Conservation (phyloP, 2,797 vertebrate species). For the Gephyroberyx darwinii region DNA sequence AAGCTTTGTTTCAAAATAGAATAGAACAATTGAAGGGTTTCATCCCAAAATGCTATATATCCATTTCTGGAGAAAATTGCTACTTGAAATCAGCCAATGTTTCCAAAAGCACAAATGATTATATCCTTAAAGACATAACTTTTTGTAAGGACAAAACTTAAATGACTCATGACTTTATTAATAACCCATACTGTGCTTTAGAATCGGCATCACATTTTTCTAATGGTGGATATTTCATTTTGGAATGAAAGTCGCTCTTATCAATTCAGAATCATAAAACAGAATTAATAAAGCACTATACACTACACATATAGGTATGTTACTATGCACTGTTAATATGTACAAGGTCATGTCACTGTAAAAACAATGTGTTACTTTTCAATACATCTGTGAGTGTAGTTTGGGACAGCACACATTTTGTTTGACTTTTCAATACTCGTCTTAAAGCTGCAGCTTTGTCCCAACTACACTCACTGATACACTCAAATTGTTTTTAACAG, state of each 20-base stretch:
- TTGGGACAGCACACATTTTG: conserved; percentile 26
- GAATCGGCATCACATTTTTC: conserved; percentile 1
- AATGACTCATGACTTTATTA: background rate
- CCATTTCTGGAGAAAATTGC: conserved; percentile 12
- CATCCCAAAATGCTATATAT: background rate
- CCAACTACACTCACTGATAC: conserved; percentile 20
- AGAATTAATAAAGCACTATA: conserved; percentile 8
- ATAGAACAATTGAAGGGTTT: background rate
- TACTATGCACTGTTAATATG: background rate
- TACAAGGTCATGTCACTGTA: background rate
- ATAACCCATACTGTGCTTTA: background rate
- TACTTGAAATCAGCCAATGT: background rate
- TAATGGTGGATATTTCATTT: background rate
- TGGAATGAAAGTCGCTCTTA: conserved; percentile 3
- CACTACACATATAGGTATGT: no score
- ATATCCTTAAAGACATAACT: conserved; percentile 19
- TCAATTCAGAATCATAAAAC: conserved; percentile 13
- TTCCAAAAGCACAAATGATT: conserved; percentile 23
- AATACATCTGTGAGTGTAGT: conserved; percentile 12
- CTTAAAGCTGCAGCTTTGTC: conserved; percentile 1
- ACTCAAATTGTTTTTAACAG: conserved; percentile 20
- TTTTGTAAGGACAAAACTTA: conserved; percentile 15
- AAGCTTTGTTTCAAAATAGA: conserved; percentile 3
- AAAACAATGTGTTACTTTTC: background rate
- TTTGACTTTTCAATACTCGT: background rate